Conservation (phyloP, 1,140 invertebrate species). For the Drosophila asahinai region DNA sequence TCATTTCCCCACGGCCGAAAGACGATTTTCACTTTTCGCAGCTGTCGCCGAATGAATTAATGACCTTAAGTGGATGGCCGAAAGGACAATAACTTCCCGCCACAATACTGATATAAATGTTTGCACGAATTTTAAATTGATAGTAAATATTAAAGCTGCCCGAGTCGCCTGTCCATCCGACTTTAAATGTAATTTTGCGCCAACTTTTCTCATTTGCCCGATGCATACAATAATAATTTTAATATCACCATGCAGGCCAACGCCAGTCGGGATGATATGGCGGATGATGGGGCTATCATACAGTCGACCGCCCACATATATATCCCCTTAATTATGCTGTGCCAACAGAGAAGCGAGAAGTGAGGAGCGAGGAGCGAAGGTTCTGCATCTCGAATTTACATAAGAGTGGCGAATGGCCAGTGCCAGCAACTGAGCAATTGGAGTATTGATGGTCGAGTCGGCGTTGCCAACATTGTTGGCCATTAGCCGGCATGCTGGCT, state of each 20-base stretch:
- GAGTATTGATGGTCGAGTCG: conserved; percentile 71
- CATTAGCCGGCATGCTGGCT: conserved; percentile 48
- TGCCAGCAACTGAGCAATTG: conserved; percentile 43
- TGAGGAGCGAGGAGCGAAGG: background rate
- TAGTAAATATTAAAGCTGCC: conserved; percentile 57
- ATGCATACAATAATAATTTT: conserved; percentile 69
- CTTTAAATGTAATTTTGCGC: conserved; percentile 64
- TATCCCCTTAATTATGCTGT: conserved; percentile 74
- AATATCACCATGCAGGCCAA: conserved; percentile 64
- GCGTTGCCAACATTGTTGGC: conserved; percentile 33
- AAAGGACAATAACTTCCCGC: conserved; percentile 50
- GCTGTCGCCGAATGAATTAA: conserved; percentile 52
- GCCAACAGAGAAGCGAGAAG: conserved; percentile 19
- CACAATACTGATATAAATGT: conserved; percentile 44
- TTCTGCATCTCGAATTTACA: conserved; percentile 37
- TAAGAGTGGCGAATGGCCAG: conserved; percentile 33
- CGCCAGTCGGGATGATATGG: conserved; percentile 31
- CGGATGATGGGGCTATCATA: conserved; percentile 48
- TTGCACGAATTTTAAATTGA: conserved; percentile 51
- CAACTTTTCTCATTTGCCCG: conserved; percentile 72
- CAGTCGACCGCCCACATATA: conserved; percentile 59
- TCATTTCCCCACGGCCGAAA: conserved; percentile 26
- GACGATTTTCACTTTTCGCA: conserved; percentile 41
- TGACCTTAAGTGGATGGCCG: conserved; percentile 47
- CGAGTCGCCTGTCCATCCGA: background rate